Evolutionary conservation across 2,113 vertebrate genomes (phyloP), one percentile per base, ranked within the genome.

Genomic region (Amphiprion percula): DNA sequence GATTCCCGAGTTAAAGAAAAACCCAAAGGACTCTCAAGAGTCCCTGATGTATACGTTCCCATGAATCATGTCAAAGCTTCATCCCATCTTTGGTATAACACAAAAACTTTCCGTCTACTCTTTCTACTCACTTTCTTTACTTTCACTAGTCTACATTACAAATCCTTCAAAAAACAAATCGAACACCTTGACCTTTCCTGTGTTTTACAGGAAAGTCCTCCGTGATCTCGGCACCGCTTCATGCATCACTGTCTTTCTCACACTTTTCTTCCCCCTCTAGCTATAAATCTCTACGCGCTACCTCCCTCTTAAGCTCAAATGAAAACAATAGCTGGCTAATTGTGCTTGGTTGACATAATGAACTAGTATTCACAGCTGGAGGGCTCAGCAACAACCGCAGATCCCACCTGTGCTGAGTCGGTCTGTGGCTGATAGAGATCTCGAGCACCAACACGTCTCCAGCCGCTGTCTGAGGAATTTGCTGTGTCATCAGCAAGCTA

Each of bases 261-360:
- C 82, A 59, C 74, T 66, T 72, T 74, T 52, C 33, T 65, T 79
- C 60, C 68, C 70, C 80, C 86, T 88, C 66, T 74, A 76, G 79
- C 86, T 79, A 66, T 74, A 90, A 85, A 83, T 73, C 70, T 71
- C 82, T 56, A 79, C 44, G 0, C 79, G 0, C 87, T 72, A n/a
- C 70, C 68, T 87, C 87, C 58, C 63, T 83, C 85, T 61, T 68
- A 71, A 59, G 19, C 72, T 86, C 87, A 60, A 80, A 91, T 77
- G 73, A 89, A 92, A 94, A 91, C 87, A 92, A 90, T 74, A 80
- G 76, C 86, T 78, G 84, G 84, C 86, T 90, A 92, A 90, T 92
- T 91, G 86, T 87, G 88, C 89, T 86, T 63, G 72, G 77, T 84
- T 80, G 87, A 87, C 86, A 91, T 74, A 89, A 92, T 74, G 69